Base-by-base conservation (phyloP, 2,113 vertebrate genomes). In the Glareola pratincola region DNA sequence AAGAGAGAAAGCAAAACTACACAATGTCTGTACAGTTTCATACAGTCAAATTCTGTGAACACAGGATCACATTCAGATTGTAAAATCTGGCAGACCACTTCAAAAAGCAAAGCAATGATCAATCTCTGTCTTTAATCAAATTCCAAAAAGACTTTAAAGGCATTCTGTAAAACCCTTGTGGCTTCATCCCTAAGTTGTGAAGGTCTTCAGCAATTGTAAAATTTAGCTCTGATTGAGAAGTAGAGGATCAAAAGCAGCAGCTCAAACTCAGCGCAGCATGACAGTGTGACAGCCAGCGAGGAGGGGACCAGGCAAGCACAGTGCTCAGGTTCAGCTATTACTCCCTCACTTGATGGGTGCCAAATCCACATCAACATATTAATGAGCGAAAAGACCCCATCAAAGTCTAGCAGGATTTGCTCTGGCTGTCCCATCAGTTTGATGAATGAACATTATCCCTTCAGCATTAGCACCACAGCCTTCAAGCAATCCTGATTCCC, bases 361-460 rank as follows among this genome's bases (percentile, higher is more conserved):
- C 54, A 94, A 94, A 91, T 80, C 56, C 63, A 85, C 81, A 91
- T 91, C 88, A 93, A 85, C 92, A 75, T 90, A 96, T 88, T 94
- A 91, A 96, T 66, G 66, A 95, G 56, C 0, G 0, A 92, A 68
- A 59, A 85, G 53, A 92, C 63, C 37, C 69, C 88, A 94, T 94
- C 74, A 80, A 81, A 88, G 47, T 69, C 92, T 56, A 85, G 72
- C 59, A 64, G 89, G 92, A 93, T 95, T 94, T 96, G 45, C 82
- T 93, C 73, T 7, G 24, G 41, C 77, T 93, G 79, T 92, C 91
- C 91, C 77, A 78, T 96, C 92, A 93, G 36, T 89, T 66, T 94
- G 93, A 93, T 81, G 83, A 92, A 92, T 78, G 60, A 96, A 79
- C 75, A 34, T 94, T 94, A 92, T 91, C 88, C 94, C 72, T 91